phyloP scores from a whole-genome alignment of 2,888 invertebrate species.

The Noctua janthina region DNA sequence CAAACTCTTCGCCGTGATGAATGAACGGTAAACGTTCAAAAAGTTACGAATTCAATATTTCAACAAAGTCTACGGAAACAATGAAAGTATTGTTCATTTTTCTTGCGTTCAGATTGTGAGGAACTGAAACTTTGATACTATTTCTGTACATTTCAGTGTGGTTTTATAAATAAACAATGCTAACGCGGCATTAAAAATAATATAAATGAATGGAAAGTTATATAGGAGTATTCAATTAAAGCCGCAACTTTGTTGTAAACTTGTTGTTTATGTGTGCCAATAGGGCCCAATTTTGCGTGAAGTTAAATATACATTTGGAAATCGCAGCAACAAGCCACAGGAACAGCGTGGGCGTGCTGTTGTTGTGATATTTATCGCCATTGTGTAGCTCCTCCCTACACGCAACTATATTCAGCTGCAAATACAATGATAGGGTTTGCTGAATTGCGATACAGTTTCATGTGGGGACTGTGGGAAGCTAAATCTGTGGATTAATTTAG shows the following conservation, averaged over 20 bases:
- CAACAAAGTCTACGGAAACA: conserved; percentile 45
- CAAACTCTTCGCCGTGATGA: conserved; percentile 62
- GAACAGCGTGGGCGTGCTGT: conserved; percentile 64
- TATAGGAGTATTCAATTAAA: conserved; percentile 43
- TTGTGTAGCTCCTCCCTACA: conserved; percentile 56
- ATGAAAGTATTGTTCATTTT: conserved; percentile 54
- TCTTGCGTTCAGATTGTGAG: conserved; percentile 31
- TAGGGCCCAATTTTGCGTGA: conserved; percentile 53
- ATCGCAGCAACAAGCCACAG: conserved; percentile 66
- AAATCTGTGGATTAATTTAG: conserved; percentile 18
- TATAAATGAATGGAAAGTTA: conserved; percentile 46
- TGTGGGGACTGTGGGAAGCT: conserved; percentile 33
- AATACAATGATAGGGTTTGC: conserved; percentile 62
- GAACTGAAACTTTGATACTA: conserved; percentile 22
- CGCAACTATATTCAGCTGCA: conserved; percentile 55
- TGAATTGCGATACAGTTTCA: conserved; percentile 51
- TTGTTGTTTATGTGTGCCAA: conserved; percentile 59
- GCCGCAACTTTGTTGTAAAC: conserved; percentile 54
- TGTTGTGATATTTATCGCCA: conserved; percentile 71
- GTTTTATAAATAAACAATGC: conserved; percentile 11
- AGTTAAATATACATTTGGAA: conserved; percentile 63
- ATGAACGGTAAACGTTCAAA: conserved; percentile 52
- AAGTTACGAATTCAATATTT: conserved; percentile 56
- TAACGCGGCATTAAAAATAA: background rate
- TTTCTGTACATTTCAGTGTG: conserved; percentile 4